Conservation (phyloP, 2,888 invertebrate genomes). For the Boloria euphrosyne region DNA sequence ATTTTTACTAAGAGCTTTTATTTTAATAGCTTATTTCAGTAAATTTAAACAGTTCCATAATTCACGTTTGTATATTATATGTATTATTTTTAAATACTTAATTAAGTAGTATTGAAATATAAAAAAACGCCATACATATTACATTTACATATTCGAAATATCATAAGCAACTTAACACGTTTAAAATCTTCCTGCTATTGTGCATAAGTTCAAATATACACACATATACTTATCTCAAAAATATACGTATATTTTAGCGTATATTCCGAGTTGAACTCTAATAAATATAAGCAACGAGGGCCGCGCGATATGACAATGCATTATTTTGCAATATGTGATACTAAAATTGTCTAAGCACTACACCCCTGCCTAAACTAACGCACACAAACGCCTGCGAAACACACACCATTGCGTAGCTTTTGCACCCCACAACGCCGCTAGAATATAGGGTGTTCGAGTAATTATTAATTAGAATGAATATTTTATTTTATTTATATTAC, state of each 20-base stretch:
- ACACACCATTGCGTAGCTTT: constrained; percentile 47
- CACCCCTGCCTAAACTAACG: constrained; percentile 68
- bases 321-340: constrained; percentile 73
- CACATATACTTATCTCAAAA: neutral
- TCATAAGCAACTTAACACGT: no score
- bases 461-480: constrained; percentile 22
- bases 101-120: no score
- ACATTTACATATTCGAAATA: no score
- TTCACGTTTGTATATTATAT: no score
- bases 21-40: no score
- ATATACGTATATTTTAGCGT: neutral
- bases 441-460: constrained; percentile 58
- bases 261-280: neutral
- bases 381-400: constrained; percentile 45
- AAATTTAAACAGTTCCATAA: no score
- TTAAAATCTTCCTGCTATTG: no score
- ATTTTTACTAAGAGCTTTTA: no score
- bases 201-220: no score
- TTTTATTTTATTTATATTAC: neutral
- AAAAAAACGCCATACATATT: no score
- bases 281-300: constrained; percentile 18
- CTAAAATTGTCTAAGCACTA: constrained; percentile 78
- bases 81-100: no score
- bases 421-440: constrained; percentile 60
- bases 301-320: constrained; percentile 52